Base-by-base conservation (phyloP, 2,797 vertebrate species). In the Lacerta agilis region DNA sequence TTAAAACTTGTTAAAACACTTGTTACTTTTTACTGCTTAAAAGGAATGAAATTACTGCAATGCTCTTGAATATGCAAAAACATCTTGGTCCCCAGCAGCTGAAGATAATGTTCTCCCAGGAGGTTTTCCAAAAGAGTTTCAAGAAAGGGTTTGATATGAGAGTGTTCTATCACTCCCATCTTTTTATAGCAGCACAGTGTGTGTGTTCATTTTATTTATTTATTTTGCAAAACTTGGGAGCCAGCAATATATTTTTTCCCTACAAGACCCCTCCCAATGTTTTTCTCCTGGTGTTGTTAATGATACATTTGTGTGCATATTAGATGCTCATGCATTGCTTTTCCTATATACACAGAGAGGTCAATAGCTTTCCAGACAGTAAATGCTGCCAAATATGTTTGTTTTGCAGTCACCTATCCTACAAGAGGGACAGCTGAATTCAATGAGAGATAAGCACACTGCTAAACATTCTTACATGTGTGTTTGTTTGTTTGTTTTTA, bases 11-110 rank as follows among this genome's bases (percentile, higher is more conserved):
- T 75, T 77, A 71, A 58, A 83, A 71, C 91, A 88, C 82, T 83
- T 83, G 88, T 95, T 94, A 91, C 89, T 92, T 93, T 55, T 94
- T 87, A 93, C 89, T 0, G 0, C 41, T 91, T 94, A 93, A 93
- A 93, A 78, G 82, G 80, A 90, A 91, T 89, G 90, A 92, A 90
- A 66, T 93, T 91, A 88, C 88, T 89, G 82, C 76, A 89, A 55
- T 79, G 10, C 38, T 86, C 82, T 61, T 88, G 93, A 93, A 89
- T 66, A 87, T 58, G 81, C 81, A 83, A 49, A 90, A 82, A 93
- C 72, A 58, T 45, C 85, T 58, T 73, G 20, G 79, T 83, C 80
- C 89, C 73, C 66, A 89, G 78, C 36, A 85, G 66, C 82, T 77
- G 87, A 55, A 90, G 83, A 73, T 2, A 55, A 72, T 88, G 82